Base-by-base conservation (phyloP, 2,797 vertebrate genomes). In the Spinus olivaceus region DNA sequence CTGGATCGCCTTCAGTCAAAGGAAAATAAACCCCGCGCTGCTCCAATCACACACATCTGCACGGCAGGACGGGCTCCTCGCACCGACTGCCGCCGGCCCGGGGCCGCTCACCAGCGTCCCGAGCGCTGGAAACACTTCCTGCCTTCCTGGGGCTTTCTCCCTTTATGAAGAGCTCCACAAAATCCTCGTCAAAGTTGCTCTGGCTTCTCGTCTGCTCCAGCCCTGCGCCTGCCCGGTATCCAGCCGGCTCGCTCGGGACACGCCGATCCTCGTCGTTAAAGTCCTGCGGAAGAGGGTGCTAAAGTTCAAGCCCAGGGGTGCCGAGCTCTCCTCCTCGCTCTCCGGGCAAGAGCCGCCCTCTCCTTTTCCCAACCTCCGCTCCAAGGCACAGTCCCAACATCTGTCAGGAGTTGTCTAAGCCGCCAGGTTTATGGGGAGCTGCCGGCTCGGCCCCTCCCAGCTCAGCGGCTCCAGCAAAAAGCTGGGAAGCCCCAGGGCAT, bases 361-460 rank as follows among this genome's bases (percentile, higher is more conserved):
- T 83, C 41, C 54, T 84, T 81, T 84, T 57, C 88, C 86, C 67
- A 50, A 22, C 41, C 90, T 92, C 87, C 5, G 5, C 91, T 92
- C 66, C 20, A 20, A 86, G 81, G 77, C 92, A 92, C 94, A 96
- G 94, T 97, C 97, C 95, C 94, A 96, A 96, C 98, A 98, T 97
- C 97, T 98, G 98, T 94, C 30, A 53, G 94, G 95, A 94, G 63
- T 54, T 60, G 64, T 72, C 83, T 70, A 49, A 81, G 89, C 95
- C n/a, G 59, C 93, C 95, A 96, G 97, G 97, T 97, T 97, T 97
- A 97, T 96, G 96, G 95, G 97, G 61, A 92, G 96, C 92, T 15
- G 24, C 72, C 92, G 76, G 81, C 94, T 94, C 97, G 57, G 97
- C 94, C 95, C 97, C 97, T 96, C 97, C 97, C 97, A 94, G 94